Evolutionary conservation across 1,140 invertebrate species (phyloP).

Genomic region (Heliconius eleuchia): DNA sequence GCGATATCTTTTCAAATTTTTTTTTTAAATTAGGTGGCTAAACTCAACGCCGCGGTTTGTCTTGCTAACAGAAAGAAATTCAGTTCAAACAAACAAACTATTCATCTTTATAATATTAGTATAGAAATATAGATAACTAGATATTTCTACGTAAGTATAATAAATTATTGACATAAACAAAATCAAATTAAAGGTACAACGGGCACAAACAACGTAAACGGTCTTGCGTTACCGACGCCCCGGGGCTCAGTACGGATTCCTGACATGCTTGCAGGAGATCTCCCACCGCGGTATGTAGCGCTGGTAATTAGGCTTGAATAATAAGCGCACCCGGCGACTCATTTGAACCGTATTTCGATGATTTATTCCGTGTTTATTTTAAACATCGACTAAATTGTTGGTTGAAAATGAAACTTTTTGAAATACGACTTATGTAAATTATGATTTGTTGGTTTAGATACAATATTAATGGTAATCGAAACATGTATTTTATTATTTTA

Average conservation of each 20-base stretch:
- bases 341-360: conserved; percentile 53
- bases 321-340: conserved; percentile 54
- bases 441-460: not conserved
- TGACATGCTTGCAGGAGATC: conserved; percentile 44
- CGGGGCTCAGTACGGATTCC: conserved; percentile 58
- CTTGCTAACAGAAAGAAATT: not conserved
- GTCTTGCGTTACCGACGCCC: conserved; percentile 47
- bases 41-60: not conserved
- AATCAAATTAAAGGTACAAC: not conserved
- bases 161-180: not conserved
- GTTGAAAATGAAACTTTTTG: not conserved
- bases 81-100: not conserved
- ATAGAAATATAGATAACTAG: not conserved
- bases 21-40: not conserved
- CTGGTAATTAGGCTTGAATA: conserved; percentile 66
- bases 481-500: not conserved
- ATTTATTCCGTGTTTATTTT: conserved; percentile 22
- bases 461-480: not conserved
- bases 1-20: not conserved
- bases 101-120: not conserved
- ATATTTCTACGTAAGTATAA: too few relatives aligned
- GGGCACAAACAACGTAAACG: conserved; percentile 25
- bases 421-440: conserved; percentile 14
- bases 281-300: conserved; percentile 57
- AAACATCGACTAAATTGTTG: conserved; percentile 4